These are phyloP conservation scores for Ornithorhynchus anatinus DNA, from an alignment of 2,113 vertebrate species.

Conservation along the genomic window DNA sequence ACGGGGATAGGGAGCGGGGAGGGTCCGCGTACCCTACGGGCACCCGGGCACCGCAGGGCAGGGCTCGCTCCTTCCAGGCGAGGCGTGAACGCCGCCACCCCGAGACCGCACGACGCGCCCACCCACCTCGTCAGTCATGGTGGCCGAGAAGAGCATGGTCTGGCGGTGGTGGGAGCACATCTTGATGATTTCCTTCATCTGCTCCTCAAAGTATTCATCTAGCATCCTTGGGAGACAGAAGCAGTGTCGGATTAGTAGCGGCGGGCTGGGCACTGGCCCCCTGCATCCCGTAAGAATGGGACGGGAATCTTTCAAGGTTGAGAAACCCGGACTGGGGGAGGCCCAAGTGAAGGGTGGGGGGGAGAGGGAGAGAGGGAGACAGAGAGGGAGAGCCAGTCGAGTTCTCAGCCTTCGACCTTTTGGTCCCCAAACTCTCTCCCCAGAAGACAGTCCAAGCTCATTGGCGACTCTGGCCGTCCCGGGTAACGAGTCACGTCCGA, in stretches of 20 bases:
- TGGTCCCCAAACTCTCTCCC: background rate
- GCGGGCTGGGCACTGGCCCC: fast-evolving
- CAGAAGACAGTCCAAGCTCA: too few species aligned
- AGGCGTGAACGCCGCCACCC: background rate
- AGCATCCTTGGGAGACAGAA: constrained; percentile 81
- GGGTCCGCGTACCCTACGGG: background rate
- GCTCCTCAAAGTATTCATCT: constrained; percentile 98
- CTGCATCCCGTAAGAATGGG: background rate
- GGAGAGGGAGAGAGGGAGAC: too few species aligned
- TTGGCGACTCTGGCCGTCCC: background rate
- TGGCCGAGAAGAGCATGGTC: constrained; percentile 97
- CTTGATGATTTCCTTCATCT: constrained; percentile 98
- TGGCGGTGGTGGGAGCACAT: constrained; percentile 91
- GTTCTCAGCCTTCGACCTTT: background rate
- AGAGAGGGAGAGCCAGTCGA: background rate
- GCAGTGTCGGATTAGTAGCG: background rate
- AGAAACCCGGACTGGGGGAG: background rate
- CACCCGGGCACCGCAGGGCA: background rate
- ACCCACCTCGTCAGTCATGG: constrained; percentile 93
- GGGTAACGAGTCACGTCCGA: too few species aligned
- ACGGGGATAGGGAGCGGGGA: too few species aligned
- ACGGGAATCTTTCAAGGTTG: background rate
- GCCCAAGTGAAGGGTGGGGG: too few species aligned
- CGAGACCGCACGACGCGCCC: fast-evolving
- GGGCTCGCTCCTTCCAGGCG: background rate